Evolutionary conservation across 2,888 invertebrate genomes (phyloP).

Genomic region (Nipponacmea schrenckii): DNA sequence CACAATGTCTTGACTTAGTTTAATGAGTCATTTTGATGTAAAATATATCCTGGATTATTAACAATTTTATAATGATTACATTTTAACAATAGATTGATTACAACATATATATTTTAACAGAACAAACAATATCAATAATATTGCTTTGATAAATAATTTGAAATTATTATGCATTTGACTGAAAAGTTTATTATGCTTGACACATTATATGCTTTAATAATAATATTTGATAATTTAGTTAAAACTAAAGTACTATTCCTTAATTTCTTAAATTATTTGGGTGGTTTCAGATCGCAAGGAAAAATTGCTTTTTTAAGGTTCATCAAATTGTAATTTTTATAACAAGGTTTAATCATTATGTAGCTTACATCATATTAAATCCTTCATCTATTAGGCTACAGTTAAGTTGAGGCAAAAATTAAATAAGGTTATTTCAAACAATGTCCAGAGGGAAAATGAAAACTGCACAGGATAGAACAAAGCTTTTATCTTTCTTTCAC

Average conservation of each 20-base stretch:
- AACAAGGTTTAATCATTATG: too few relatives aligned
- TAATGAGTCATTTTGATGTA: conserved; percentile 1
- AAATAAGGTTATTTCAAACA: too few relatives aligned
- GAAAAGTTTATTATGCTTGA: not conserved
- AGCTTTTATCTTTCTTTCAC: too few relatives aligned
- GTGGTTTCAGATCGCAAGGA: too few relatives aligned
- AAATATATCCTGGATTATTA: not conserved
- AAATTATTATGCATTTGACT: not conserved
- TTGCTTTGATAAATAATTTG: not conserved
- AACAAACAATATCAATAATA: conserved; percentile 9
- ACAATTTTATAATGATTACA: not conserved
- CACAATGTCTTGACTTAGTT: not conserved
- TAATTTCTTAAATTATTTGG: not conserved
- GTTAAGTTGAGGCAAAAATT: too few relatives aligned
- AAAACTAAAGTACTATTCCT: not conserved
- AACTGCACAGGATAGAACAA: too few relatives aligned
- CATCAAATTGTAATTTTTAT: too few relatives aligned
- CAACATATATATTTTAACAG: not conserved
- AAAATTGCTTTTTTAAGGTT: too few relatives aligned
- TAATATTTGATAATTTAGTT: not conserved
- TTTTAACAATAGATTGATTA: not conserved
- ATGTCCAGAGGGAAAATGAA: too few relatives aligned
- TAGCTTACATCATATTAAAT: too few relatives aligned
- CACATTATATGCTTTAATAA: not conserved
- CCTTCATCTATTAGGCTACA: too few relatives aligned